Evolutionary conservation across 2,113 vertebrate species (phyloP).

Genomic region (Scatophagus argus): DNA sequence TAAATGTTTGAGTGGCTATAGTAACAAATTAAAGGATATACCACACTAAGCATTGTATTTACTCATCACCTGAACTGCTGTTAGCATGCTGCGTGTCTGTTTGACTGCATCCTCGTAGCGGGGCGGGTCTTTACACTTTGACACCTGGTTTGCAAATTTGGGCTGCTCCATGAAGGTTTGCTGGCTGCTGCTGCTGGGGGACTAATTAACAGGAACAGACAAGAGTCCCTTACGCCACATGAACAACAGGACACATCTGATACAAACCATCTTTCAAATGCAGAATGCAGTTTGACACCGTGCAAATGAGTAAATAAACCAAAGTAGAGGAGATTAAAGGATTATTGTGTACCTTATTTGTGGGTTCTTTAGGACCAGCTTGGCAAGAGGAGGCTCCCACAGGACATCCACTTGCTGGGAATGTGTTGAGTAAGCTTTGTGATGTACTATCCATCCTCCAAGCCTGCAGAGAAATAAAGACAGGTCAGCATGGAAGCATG

Average conservation of each 20-base stretch:
- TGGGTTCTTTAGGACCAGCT: conserved; percentile 82
- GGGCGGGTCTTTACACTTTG: conserved; percentile 93
- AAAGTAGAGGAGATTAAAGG: neutral
- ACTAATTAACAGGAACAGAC: conserved; percentile 69
- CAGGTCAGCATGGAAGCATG: conserved; percentile 23
- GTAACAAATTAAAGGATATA: neutral
- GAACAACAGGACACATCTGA: conserved; percentile 18
- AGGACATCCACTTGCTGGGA: conserved; percentile 75
- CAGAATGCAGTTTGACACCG: neutral
- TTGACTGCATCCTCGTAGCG: conserved; percentile 97
- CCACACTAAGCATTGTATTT: neutral
- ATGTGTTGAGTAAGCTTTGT: conserved; percentile 85
- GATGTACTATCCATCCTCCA: conserved; percentile 83
- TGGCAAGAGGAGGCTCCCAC: conserved; percentile 71
- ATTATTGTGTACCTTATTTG: conserved; percentile 85
- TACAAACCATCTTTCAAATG: neutral
- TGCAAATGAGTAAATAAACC: neutral
- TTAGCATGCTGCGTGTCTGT: conserved; percentile 88
- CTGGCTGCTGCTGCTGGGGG: conserved; percentile 78
- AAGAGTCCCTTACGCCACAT: neutral
- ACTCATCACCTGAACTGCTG: conserved; percentile 85
- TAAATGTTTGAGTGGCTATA: neutral
- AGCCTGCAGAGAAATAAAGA: conserved; percentile 80
- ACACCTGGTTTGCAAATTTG: conserved; percentile 79
- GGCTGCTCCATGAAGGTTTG: conserved; percentile 79